Evolutionary conservation across 1,140 invertebrate species (phyloP), one percentile per base, ranked within the genome.

Genomic region (Protaetia brevitarsis): DNA sequence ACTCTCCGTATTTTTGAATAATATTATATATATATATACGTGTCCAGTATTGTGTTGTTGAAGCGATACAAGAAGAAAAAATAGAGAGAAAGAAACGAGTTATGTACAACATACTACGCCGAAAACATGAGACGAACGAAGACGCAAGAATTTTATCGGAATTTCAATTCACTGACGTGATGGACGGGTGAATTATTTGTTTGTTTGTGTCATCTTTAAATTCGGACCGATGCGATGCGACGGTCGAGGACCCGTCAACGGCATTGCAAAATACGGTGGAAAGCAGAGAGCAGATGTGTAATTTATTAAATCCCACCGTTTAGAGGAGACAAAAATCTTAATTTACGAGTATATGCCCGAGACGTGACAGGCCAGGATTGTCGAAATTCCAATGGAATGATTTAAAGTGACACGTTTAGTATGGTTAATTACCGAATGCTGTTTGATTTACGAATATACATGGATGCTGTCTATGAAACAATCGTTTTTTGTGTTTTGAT

Each of bases 1-100:
- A 59, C 57, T 51, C 41, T 59, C 26, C n/a, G n/a, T n/a, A n/a
- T n/a, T 59, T 59, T 59, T 59, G 57, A 59, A 59, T 59, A 29
- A 59, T n/a, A 10, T 31, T 31, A 59, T 59, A 31, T n/a, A n/a
- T n/a, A n/a, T n/a, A n/a, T n/a, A n/a, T n/a, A 10, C 41, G 41
- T 51, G 31, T 34, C 13, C 19, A 10, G 3, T 23, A 51, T 51
- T 51, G 41, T 51, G n/a, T n/a, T n/a, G n/a, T n/a, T n/a, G n/a
- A n/a, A n/a, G n/a, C n/a, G n/a, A n/a, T n/a, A n/a, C n/a, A n/a
- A n/a, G n/a, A n/a, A n/a, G n/a, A n/a, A n/a, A n/a, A n/a, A n/a
- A n/a, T n/a, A n/a, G n/a, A n/a, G n/a, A 23, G 41, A 16, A 23
- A 51, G 26, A 51, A 51, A 51, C 41, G 26, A 51, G 41, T 51